Conservation (phyloP, 2,113 vertebrate species). For the Tretioscincus oriximinensis region DNA sequence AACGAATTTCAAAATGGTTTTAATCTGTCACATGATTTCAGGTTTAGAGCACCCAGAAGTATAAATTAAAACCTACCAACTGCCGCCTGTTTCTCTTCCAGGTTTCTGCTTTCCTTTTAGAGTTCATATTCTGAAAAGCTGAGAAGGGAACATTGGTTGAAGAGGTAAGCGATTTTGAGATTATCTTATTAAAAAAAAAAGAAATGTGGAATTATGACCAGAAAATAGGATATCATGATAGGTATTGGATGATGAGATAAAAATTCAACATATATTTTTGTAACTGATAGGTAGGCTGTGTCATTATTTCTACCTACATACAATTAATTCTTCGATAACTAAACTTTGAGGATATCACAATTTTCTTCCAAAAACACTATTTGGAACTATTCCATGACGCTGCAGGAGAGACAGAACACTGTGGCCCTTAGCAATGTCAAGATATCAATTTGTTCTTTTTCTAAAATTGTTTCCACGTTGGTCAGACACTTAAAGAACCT, state of each 20-base stretch:
- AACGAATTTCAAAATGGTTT: too few relatives aligned
- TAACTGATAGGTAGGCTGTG: neutral
- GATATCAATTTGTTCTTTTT: neutral
- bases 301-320: neutral
- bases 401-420: neutral
- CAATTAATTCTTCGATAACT: neutral
- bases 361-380: neutral
- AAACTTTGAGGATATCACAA: neutral
- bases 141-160: conserved; percentile 31
- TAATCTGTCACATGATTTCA: too few relatives aligned
- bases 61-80: conserved; percentile 76
- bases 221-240: neutral
- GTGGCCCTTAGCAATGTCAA: neutral
- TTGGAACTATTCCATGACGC: neutral
- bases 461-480: neutral
- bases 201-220: neutral
- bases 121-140: conserved; percentile 99
- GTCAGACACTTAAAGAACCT: neutral
- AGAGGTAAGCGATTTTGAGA: neutral
- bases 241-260: neutral
- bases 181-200: neutral
- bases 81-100: conserved; percentile 98
- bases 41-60: too few relatives aligned
- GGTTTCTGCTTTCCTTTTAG: conserved; percentile 98
- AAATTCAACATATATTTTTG: neutral